Evolutionary conservation across 2,888 invertebrate genomes (phyloP), one percentile per base, ranked within the genome.

Genomic region (Nomada fucata): DNA sequence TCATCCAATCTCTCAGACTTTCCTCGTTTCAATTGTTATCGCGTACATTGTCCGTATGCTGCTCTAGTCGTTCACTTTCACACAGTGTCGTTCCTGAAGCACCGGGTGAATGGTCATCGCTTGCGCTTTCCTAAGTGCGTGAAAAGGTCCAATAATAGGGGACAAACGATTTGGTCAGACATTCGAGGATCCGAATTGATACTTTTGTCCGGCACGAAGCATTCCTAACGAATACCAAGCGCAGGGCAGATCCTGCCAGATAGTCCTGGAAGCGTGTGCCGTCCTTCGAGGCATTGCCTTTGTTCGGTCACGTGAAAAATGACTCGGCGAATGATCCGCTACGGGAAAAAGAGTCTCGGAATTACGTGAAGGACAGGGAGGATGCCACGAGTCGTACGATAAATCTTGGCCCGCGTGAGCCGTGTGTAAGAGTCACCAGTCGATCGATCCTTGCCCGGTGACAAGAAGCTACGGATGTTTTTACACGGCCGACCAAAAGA

Each of bases 301-400:
- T 88, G 87, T 87, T 81, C 84, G 84, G 83, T 76, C 86, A 78
- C 80, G 88, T 88, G 87, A 86, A 87, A 86, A 85, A 87, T 88
- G 86, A 88, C 88, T 88, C 84, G 84, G 76, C 88, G 88, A 88
- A 86, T 83, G 88, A 86, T 86, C 83, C 80, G 74, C 73, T 76
- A 63, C 79, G 76, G 74, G 76, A 71, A 81, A 72, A 81, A 73
- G 75, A 80, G 76, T 53, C 75, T 75, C 73, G 73, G 82, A 79
- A 83, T 83, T 86, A 82, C 76, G 44, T 55, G 79, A 76, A 81
- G 76, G 82, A 82, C 76, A 77, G 73, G 55, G 72, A 74, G 70
- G 74, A 79, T 73, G 47, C 80, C 67, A 42, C 29, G 42, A 70
- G 75, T 71, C 69, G 84, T 68, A 64, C 87, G 86, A 87, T 87